Base-by-base conservation (phyloP, 37 sponge, comb jelly and placozoan genomes). In the Eunapius fragilis region DNA sequence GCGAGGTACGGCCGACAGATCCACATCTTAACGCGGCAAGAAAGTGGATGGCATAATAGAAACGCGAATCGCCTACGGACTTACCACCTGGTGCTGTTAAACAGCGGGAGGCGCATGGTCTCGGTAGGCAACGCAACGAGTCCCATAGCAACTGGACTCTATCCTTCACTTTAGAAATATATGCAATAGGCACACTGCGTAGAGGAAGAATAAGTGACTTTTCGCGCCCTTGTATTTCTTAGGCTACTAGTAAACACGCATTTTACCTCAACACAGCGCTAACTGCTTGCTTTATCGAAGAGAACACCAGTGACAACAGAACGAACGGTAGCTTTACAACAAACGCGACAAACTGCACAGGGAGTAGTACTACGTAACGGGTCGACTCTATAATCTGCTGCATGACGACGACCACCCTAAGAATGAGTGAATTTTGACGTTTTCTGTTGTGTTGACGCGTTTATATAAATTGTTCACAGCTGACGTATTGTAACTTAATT, bases 281-380 rank as follows among this genome's bases (percentile, higher is more conserved):
- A 50, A 74, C 31, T 2, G 72, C 70, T 67, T 25, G 25, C 30
- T 69, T 27, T 28, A 84, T 48, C 3, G 11, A 34, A 26, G 6
- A 48, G 27, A 74, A 48, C 7, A 84, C 67, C 26, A 24, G 45
- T 75, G 67, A 84, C 47, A 84, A 32, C 28, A 84, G 48, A 26
- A 84, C 84, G 6, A 84, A 41, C 45, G 84, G 84, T 31, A 84
- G 45, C 84, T 74, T 84, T 11, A 84, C 67, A 19, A 84, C 34
- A 7, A 31, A 84, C 25, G 67, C 76, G 30, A 34, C 33, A 14
- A 74, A 74, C 67, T 74, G 70, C 7, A 82, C 72, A 22, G 84
- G 84, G 14, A 75, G 45, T 17, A 81, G 14, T 2, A 72, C 72
- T 31, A 82, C 75, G 35, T 75, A 25, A 32, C 75, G 75, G 35